A percentile compares a stretch with the other conserved stretches of the same genome.
phyloP scores from a whole-genome alignment of 2,888 invertebrate species.

The Oasisia sp. region DNA sequence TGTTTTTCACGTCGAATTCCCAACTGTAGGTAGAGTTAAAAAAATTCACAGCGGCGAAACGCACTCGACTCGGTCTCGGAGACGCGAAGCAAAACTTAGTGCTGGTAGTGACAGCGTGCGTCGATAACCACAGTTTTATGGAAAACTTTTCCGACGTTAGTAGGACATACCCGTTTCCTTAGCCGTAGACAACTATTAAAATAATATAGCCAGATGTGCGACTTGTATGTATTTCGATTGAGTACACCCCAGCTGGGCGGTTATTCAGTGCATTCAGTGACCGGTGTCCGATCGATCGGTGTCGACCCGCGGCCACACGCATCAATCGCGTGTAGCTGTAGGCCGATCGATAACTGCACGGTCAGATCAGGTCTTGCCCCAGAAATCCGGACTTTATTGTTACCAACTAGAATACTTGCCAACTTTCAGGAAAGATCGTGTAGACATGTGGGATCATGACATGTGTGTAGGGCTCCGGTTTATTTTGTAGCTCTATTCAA shows the following conservation, averaged over 20 bases:
- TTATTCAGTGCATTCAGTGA: not conserved
- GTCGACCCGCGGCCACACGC: not conserved
- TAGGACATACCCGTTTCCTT: not conserved
- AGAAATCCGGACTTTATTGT: not conserved
- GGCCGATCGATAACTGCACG: not conserved
- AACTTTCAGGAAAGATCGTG: not conserved
- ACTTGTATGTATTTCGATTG: not conserved
- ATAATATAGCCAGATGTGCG: not conserved
- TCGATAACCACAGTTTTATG: not conserved
- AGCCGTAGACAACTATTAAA: not conserved
- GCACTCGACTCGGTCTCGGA: not conserved
- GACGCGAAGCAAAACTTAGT: not conserved
- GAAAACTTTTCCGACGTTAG: not conserved
- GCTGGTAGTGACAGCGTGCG: too few relatives aligned
- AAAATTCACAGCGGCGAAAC: not conserved
- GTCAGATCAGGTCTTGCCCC: not conserved
- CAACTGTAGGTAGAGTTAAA: not conserved
- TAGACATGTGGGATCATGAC: not conserved
- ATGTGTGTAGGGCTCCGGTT: too few relatives aligned
- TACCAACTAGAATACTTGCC: not conserved
- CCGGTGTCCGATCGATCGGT: not conserved
- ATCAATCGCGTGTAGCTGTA: not conserved
- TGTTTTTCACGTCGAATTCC: not conserved
- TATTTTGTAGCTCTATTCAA: too few relatives aligned
- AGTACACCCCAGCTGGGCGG: not conserved